A percentile compares a stretch with the other conserved stretches of the same genome.
Conservation (phyloP, 2,797 vertebrate genomes). For the Gouania willdenowi region DNA sequence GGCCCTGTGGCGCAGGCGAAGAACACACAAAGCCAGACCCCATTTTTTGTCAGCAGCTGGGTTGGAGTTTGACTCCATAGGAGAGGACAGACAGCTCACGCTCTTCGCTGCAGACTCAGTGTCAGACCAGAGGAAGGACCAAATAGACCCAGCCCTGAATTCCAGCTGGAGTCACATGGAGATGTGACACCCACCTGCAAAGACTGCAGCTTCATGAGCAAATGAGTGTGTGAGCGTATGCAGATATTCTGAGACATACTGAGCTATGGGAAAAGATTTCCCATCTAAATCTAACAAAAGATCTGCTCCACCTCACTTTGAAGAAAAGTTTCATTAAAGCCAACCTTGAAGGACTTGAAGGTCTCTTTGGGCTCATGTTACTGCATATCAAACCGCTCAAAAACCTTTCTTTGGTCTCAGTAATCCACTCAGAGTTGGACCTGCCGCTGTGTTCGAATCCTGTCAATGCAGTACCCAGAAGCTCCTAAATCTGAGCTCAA, state of each 20-base stretch:
- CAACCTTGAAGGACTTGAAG: too few species aligned
- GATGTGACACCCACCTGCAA: constrained; percentile 61
- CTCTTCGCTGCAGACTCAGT: constrained; percentile 10
- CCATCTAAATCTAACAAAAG: too few species aligned
- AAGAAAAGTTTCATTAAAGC: too few species aligned
- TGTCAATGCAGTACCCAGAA: too few species aligned
- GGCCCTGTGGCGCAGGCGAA: constrained; percentile 72
- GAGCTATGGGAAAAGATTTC: too few species aligned
- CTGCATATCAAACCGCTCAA: too few species aligned
- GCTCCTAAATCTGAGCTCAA: too few species aligned
- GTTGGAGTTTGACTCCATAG: constrained; percentile 57
- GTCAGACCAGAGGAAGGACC: constrained; percentile 1
- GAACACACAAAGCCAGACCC: constrained; percentile 66
- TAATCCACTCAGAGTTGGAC: too few species aligned
- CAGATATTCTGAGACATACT: neutral
- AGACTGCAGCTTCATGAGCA: constrained; percentile 14
- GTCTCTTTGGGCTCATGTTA: too few species aligned
- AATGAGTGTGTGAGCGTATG: neutral
- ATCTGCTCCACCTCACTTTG: too few species aligned
- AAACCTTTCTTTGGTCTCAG: too few species aligned
- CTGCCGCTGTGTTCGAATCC: too few species aligned
- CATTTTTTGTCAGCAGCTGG: constrained; percentile 49
- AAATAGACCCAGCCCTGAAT: constrained; percentile 46
- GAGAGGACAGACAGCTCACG: constrained; percentile 5
- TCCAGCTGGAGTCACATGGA: constrained; percentile 59